phyloP scores from a whole-genome alignment of 2,888 invertebrate genomes.

The Campoplex nolae region DNA sequence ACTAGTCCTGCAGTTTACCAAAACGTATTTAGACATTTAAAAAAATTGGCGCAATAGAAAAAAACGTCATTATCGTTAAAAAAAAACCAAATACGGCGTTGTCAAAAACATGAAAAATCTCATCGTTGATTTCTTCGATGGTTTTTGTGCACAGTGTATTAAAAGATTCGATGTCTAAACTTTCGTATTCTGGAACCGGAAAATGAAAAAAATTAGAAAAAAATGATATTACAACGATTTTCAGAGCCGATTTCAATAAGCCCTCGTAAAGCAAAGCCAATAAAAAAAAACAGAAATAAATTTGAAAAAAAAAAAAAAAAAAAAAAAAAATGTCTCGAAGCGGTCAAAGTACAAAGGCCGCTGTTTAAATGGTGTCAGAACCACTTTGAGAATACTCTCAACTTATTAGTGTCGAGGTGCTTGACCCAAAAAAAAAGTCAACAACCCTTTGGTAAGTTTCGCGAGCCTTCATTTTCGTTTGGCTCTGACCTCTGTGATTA shows the following conservation, averaged over 20 bases:
- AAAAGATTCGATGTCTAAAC: background rate
- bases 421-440: slow-evolving; percentile 76
- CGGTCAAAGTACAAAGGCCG: slow-evolving; percentile 9
- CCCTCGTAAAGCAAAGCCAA: background rate
- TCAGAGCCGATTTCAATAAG: background rate
- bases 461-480: background rate
- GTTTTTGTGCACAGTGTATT: no score
- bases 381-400: slow-evolving; percentile 74
- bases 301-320: background rate
- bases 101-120: no score
- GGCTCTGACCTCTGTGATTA: slow-evolving; percentile 53
- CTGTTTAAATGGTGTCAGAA: slow-evolving; percentile 69
- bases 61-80: no score
- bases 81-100: no score
- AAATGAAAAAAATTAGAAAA: background rate
- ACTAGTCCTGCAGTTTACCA: no score
- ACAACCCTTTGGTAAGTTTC: slow-evolving; percentile 32
- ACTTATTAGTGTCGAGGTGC: slow-evolving; percentile 77
- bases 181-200: background rate
- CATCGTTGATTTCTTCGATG: no score
- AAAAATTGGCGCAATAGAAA: no score
- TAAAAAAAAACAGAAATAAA: background rate
- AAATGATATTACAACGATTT: background rate
- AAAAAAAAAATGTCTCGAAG: background rate
- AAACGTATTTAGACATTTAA: no score